Evolutionary conservation across 2,113 vertebrate genomes (phyloP).

Genomic region (Pelecanus crispus): DNA sequence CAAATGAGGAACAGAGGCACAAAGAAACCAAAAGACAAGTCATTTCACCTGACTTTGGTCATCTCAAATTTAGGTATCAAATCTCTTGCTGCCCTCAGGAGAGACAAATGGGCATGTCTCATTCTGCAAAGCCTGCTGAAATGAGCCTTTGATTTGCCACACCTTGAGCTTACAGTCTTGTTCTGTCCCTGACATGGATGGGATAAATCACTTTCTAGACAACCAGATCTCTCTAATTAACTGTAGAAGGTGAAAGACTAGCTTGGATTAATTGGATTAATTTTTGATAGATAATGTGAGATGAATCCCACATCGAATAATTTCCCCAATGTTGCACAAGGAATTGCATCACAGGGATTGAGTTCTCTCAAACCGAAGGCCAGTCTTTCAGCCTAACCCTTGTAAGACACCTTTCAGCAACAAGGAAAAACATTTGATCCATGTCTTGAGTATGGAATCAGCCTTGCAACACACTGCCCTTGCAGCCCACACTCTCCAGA

Average conservation of each 20-base stretch:
- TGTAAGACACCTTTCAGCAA: not conserved
- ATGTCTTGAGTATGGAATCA: accelerated
- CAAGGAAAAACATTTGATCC: not conserved
- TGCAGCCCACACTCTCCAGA: not conserved
- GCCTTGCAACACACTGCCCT: not conserved
- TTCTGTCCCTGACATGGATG: not conserved
- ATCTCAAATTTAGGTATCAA: not conserved
- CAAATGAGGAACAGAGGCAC: not conserved
- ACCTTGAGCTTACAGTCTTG: not conserved
- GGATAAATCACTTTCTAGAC: not conserved
- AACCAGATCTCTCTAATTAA: not conserved
- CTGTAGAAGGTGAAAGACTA: not conserved
- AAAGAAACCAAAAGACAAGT: not conserved
- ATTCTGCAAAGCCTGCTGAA: not conserved
- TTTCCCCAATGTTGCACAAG: not conserved
- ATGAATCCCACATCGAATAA: not conserved
- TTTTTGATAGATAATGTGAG: not conserved
- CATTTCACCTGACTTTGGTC: not conserved
- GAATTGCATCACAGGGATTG: not conserved
- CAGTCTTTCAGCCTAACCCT: not conserved
- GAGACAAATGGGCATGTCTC: not conserved
- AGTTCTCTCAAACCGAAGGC: not conserved
- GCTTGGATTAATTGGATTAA: not conserved
- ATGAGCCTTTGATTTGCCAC: not conserved
- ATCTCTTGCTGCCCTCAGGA: not conserved